phyloP scores from a whole-genome alignment of 2,888 invertebrate genomes.

The Patella depressa region DNA sequence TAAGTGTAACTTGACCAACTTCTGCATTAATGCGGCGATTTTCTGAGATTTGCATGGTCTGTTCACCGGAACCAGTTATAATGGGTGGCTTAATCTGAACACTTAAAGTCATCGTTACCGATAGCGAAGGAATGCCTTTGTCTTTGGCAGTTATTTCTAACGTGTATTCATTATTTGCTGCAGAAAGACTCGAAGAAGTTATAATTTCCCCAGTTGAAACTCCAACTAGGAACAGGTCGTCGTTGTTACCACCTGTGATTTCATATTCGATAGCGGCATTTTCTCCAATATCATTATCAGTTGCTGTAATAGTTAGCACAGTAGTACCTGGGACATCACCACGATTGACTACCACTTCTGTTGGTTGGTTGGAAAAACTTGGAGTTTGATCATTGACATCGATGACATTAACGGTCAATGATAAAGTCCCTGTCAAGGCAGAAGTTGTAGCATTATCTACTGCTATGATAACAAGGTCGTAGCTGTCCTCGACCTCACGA shows the following conservation, averaged over 20 bases:
- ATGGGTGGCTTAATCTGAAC: slow-evolving; percentile 42
- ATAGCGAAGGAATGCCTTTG: slow-evolving; percentile 40
- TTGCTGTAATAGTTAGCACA: slow-evolving; percentile 42
- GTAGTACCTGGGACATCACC: slow-evolving; percentile 28
- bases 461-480: slow-evolving; percentile 41
- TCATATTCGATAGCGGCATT: slow-evolving; percentile 49
- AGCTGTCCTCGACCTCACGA: slow-evolving; percentile 38
- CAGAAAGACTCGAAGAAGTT: slow-evolving; percentile 34
- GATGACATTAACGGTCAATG: slow-evolving; percentile 43
- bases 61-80: slow-evolving; percentile 30
- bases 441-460: slow-evolving; percentile 40
- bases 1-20: slow-evolving; percentile 40
- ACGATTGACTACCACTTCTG: slow-evolving; percentile 42
- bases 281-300: slow-evolving; percentile 49
- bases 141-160: slow-evolving; percentile 45
- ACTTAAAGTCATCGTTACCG: slow-evolving; percentile 40
- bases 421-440: slow-evolving; percentile 36
- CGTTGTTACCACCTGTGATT: slow-evolving; percentile 46
- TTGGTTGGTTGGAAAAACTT: slow-evolving; percentile 31
- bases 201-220: slow-evolving; percentile 39
- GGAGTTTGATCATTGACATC: slow-evolving; percentile 51
- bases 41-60: slow-evolving; percentile 44
- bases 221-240: slow-evolving; percentile 46
- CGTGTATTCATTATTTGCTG: slow-evolving; percentile 30
- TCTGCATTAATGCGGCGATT: slow-evolving; percentile 26